A percentile compares a stretch with the other conserved stretches of the same genome.
Conservation (phyloP, 2,113 vertebrate genomes). For the Carassius auratus region DNA sequence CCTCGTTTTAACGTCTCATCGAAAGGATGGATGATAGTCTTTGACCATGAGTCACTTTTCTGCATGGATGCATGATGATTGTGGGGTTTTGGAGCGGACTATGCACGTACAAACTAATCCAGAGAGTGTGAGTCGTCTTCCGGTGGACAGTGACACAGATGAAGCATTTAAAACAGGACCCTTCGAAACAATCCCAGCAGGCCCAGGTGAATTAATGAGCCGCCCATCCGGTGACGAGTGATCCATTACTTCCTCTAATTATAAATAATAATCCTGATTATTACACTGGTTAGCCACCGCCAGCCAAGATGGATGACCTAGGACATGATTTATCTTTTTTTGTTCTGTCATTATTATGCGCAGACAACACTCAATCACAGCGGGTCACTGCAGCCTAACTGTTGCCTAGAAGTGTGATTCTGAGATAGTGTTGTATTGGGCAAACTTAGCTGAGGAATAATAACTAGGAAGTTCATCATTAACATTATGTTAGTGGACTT, state of each 20-base stretch:
- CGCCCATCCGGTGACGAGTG: slow-evolving; percentile 91
- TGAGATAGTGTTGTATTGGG: not conserved
- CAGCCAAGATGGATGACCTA: slow-evolving; percentile 93
- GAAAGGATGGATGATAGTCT: not conserved
- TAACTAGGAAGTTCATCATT: not conserved
- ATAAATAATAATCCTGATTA: slow-evolving; percentile 99
- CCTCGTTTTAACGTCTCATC: too few species aligned
- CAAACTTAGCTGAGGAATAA: not conserved
- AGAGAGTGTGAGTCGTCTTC: slow-evolving; percentile 71
- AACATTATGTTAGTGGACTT: not conserved
- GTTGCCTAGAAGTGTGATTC: not conserved
- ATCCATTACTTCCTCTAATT: slow-evolving; percentile 99
- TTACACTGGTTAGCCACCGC: slow-evolving; percentile 95
- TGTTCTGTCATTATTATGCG: slow-evolving; percentile 66
- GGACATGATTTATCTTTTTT: slow-evolving; percentile 90
- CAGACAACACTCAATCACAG: slow-evolving; percentile 75
- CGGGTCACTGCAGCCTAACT: slow-evolving; percentile 59
- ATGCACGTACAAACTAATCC: slow-evolving; percentile 60
- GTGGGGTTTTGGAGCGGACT: not conserved
- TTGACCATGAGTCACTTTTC: slow-evolving; percentile 21
- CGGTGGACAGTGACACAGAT: slow-evolving; percentile 87
- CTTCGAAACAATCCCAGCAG: slow-evolving; percentile 84
- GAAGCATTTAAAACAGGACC: slow-evolving; percentile 82
- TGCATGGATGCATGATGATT: slow-evolving; percentile 21
- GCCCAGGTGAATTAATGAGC: slow-evolving; percentile 95